A percentile compares a stretch with the other conserved stretches of the same genome.
These are phyloP conservation scores for Okamejei kenojei DNA, from an alignment of 2,797 vertebrate genomes.

Conservation along the genomic window DNA sequence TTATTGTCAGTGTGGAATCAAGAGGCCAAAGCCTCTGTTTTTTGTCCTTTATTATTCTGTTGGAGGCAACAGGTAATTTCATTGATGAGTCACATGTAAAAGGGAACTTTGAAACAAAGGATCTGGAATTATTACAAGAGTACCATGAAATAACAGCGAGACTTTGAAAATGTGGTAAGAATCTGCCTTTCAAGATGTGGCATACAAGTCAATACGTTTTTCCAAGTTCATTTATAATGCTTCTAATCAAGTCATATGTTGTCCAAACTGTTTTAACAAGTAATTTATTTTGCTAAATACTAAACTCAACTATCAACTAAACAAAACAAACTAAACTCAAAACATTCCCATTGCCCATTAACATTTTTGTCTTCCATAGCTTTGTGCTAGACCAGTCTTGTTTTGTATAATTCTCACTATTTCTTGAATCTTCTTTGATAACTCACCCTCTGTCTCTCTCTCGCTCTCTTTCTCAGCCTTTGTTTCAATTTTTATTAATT, in stretches of 20 bases:
- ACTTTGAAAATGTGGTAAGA: not conserved
- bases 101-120: not conserved
- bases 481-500: not conserved
- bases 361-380: not conserved
- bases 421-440: not conserved
- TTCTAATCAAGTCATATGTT: not conserved
- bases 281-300: not conserved
- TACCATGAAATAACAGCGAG: not conserved
- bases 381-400: not conserved
- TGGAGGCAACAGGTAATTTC: not conserved
- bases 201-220: not conserved
- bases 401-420: not conserved
- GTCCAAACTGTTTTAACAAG: not conserved
- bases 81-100: not conserved
- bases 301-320: too few relatives aligned
- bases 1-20: too few relatives aligned
- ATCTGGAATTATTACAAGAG: not conserved
- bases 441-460: not conserved
- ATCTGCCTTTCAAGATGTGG: not conserved
- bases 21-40: too few relatives aligned
- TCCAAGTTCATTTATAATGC: not conserved
- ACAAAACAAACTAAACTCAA: too few relatives aligned
- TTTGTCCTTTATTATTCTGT: not conserved
- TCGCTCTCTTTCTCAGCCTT: not conserved
- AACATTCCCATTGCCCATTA: not conserved